A percentile compares a stretch with the other conserved stretches of the same genome.
Conservation (phyloP, 2,888 invertebrate species). For the Agonum fuliginosum region DNA sequence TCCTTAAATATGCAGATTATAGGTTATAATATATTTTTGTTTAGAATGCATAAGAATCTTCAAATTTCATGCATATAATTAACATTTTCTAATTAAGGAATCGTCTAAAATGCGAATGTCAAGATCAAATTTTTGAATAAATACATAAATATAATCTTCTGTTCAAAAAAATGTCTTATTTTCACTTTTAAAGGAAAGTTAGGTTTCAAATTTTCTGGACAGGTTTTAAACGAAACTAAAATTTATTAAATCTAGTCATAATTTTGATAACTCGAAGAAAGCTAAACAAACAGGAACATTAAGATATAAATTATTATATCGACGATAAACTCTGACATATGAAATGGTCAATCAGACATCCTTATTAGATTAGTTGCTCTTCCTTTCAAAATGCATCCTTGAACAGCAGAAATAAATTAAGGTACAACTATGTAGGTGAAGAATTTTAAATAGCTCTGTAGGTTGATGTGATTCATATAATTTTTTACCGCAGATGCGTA, state of each 20-base stretch:
- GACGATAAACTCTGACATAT: neutral
- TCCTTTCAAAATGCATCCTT: constrained; percentile 23
- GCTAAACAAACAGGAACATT: neutral
- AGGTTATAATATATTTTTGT: too few relatives aligned
- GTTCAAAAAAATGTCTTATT: neutral
- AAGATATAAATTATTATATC: neutral
- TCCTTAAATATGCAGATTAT: too few relatives aligned
- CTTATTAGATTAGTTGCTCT: constrained; percentile 12
- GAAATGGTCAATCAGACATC: neutral
- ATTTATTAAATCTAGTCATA: too few relatives aligned
- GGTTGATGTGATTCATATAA: neutral
- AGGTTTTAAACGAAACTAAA: constrained; percentile 10
- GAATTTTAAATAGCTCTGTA: constrained; percentile 5
- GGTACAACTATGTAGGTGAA: constrained; percentile 21
- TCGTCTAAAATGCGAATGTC: constrained; percentile 6
- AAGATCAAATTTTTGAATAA: neutral
- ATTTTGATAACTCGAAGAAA: neutral
- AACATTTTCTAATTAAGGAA: constrained; percentile 20
- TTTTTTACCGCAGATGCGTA: neutral
- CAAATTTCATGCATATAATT: constrained; percentile 17
- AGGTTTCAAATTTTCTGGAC: constrained; percentile 1
- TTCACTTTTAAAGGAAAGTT: constrained; percentile 15
- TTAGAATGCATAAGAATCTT: too few relatives aligned
- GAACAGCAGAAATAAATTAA: constrained; percentile 24
- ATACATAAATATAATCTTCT: neutral